These are phyloP conservation scores for Chelon auratus DNA, from an alignment of 2,797 vertebrate species.

Conservation along the genomic window DNA sequence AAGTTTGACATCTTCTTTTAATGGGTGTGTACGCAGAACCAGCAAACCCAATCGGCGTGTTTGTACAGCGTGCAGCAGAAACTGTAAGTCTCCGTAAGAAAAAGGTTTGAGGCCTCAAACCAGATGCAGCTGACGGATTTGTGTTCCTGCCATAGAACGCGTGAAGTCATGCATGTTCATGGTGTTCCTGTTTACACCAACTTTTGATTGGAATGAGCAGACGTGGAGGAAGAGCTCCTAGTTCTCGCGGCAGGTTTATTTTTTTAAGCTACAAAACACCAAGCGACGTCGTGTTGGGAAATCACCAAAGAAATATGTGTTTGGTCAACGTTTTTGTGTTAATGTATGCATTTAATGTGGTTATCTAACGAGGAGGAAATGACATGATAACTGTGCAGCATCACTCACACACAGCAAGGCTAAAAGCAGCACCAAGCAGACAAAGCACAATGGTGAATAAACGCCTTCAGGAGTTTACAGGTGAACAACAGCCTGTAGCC, in stretches of 20 bases:
- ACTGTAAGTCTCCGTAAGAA: conserved; percentile 32
- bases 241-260: conserved; percentile 47
- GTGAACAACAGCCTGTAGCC: conserved; percentile 35
- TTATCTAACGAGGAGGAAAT: no score
- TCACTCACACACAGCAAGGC: background rate
- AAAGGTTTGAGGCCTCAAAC: conserved; percentile 45
- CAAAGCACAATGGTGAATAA: conserved; percentile 34
- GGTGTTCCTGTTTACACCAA: conserved; percentile 67
- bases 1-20: conserved; percentile 35
- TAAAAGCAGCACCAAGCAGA: conserved; percentile 9
- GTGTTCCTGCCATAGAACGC: conserved; percentile 70
- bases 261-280: conserved; percentile 21
- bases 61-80: conserved; percentile 29
- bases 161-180: conserved; percentile 72
- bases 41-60: conserved; percentile 35
- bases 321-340: background rate
- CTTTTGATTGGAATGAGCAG: conserved; percentile 41
- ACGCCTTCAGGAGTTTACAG: conserved; percentile 18
- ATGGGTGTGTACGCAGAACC: conserved; percentile 24
- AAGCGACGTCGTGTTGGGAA: background rate
- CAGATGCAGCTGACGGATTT: conserved; percentile 70
- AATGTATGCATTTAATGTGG: background rate
- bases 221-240: conserved; percentile 38
- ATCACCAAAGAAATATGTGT: background rate
- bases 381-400: background rate